A percentile compares a stretch with the other conserved stretches of the same genome.
Conservation (phyloP, 2,797 vertebrate species). For the Rousettus madagascariensis region DNA sequence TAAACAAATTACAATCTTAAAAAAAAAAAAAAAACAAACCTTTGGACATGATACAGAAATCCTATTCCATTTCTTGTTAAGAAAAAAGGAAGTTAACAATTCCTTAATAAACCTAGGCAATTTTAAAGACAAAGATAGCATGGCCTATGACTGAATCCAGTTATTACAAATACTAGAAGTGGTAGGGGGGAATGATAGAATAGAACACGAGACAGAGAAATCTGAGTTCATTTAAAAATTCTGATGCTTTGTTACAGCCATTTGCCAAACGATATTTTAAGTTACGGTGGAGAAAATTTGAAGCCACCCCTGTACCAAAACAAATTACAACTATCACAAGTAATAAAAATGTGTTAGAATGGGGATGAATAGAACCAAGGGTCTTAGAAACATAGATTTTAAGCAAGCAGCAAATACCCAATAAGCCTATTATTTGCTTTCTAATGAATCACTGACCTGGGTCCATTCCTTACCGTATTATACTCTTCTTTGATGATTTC, state of each 20-base stretch:
- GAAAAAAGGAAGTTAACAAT: not conserved
- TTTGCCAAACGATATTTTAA: not conserved
- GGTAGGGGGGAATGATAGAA: not conserved
- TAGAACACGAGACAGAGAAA: not conserved
- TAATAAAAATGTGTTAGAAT: not conserved
- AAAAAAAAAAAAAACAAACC: not conserved
- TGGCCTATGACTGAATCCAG: not conserved
- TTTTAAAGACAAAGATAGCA: not conserved
- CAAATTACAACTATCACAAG: not conserved
- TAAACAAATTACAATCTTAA: slow-evolving; percentile 14
- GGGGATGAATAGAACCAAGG: not conserved
- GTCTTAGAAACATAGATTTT: not conserved
- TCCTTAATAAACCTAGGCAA: not conserved
- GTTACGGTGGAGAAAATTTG: not conserved
- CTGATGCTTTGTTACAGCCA: not conserved
- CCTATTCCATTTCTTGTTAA: not conserved
- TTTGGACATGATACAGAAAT: not conserved
- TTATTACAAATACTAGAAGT: not conserved
- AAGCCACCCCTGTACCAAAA: not conserved
- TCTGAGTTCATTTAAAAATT: not conserved
- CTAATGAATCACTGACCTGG: not conserved
- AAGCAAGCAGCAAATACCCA: not conserved
- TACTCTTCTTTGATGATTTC: slow-evolving; percentile 84
- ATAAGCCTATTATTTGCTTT: not conserved
- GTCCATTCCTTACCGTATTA: slow-evolving; percentile 86